Conservation (phyloP, 2,888 invertebrate genomes). For the Sinohyriopsis cumingii region DNA sequence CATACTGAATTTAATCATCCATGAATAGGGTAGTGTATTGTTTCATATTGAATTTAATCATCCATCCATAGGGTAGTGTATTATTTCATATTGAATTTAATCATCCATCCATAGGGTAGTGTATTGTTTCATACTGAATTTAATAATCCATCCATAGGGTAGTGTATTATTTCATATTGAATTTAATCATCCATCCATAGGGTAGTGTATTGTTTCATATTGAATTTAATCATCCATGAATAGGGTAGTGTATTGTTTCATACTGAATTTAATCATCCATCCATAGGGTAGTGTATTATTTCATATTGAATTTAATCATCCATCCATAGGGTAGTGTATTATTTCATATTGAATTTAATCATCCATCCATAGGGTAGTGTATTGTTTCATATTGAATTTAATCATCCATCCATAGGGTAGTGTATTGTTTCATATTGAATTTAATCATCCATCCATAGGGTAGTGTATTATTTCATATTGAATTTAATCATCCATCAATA, state of each 20-base stretch:
- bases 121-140: no score
- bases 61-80: constrained; percentile 81
- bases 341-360: constrained; percentile 65
- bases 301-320: constrained; percentile 75
- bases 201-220: constrained; percentile 72
- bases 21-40: constrained; percentile 78
- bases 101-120: constrained; percentile 85
- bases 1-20: constrained; percentile 76
- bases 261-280: constrained; percentile 77
- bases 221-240: constrained; percentile 79
- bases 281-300: constrained; percentile 77
- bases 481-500: constrained; percentile 81
- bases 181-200: constrained; percentile 82
- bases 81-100: no score
- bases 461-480: constrained; percentile 62
- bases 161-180: constrained; percentile 26
- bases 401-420: constrained; percentile 85
- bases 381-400: no score
- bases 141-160: constrained; percentile 83
- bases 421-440: no score
- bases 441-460: constrained; percentile 83
- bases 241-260: constrained; percentile 75
- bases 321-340: constrained; percentile 80
- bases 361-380: constrained; percentile 83
- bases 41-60: constrained; percentile 73